Percentiles rank a stretch among this genome's conserved stretches.
phyloP scores from a whole-genome alignment of 2,797 vertebrate genomes.

The Uromys caudimaculatus region DNA sequence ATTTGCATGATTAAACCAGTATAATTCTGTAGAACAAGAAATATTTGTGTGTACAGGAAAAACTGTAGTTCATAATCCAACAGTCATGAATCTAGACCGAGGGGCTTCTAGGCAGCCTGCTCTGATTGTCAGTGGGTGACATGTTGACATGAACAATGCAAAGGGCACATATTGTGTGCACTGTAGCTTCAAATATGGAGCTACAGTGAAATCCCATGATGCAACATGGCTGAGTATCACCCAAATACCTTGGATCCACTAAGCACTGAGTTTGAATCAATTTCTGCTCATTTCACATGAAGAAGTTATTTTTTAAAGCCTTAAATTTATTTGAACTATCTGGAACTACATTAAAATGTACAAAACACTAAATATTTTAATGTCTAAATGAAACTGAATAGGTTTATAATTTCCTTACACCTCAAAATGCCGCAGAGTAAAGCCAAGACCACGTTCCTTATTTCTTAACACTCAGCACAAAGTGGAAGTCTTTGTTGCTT shows the following conservation, averaged over 20 bases:
- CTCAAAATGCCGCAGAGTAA: constrained; percentile 26
- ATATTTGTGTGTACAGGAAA: neutral
- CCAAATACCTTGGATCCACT: neutral
- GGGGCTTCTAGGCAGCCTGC: neutral
- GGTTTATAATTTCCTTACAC: neutral
- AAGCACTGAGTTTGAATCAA: neutral
- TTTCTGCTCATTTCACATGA: neutral
- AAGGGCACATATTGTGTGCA: neutral
- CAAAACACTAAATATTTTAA: neutral
- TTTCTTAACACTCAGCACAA: constrained; percentile 23
- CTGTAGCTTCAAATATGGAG: neutral
- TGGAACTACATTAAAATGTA: neutral
- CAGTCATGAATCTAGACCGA: neutral
- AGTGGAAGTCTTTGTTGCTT: constrained; percentile 13
- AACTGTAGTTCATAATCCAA: neutral
- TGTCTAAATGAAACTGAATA: constrained; percentile 36
- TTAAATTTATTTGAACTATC: neutral
- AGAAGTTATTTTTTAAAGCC: constrained; percentile 12
- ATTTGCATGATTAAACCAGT: neutral
- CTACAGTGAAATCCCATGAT: neutral
- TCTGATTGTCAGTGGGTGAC: neutral
- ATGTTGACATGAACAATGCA: too few relatives aligned
- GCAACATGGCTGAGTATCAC: neutral
- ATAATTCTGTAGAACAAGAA: neutral
- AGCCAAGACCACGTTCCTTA: neutral